These are phyloP conservation scores for Cynocephalus volans DNA, from an alignment of 2,113 vertebrate genomes.

Conservation along the genomic window DNA sequence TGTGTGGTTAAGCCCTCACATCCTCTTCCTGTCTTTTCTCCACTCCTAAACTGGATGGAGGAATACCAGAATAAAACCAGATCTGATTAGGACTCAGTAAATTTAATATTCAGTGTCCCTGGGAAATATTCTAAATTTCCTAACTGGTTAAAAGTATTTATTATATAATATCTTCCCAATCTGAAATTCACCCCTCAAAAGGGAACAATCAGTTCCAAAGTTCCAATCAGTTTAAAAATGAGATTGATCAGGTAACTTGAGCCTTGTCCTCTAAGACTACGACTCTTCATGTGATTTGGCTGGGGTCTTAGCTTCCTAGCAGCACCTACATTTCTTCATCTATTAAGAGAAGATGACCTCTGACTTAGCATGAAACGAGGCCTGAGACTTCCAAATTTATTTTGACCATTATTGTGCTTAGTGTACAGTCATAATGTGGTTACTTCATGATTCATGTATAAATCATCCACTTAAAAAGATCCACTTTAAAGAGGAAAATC, in stretches of 20 bases:
- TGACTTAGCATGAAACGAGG: background rate
- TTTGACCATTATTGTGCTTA: background rate
- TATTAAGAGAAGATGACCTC: conserved; percentile 1
- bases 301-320: background rate
- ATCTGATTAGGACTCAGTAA: background rate
- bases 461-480: background rate
- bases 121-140: background rate
- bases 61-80: background rate
- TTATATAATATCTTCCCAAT: background rate
- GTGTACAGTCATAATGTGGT: background rate
- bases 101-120: background rate
- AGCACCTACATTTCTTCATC: background rate
- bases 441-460: background rate
- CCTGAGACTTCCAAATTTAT: background rate
- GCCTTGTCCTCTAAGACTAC: background rate
- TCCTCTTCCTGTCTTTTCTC: background rate
- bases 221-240: background rate
- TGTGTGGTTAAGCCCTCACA: background rate
- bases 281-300: background rate
- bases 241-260: background rate
- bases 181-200: background rate
- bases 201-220: background rate
- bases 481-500: background rate
- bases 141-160: background rate
- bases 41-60: background rate